These are phyloP conservation scores for Trichogramma dendrolimi DNA, from an alignment of 2,888 invertebrate genomes.

Conservation along the genomic window DNA sequence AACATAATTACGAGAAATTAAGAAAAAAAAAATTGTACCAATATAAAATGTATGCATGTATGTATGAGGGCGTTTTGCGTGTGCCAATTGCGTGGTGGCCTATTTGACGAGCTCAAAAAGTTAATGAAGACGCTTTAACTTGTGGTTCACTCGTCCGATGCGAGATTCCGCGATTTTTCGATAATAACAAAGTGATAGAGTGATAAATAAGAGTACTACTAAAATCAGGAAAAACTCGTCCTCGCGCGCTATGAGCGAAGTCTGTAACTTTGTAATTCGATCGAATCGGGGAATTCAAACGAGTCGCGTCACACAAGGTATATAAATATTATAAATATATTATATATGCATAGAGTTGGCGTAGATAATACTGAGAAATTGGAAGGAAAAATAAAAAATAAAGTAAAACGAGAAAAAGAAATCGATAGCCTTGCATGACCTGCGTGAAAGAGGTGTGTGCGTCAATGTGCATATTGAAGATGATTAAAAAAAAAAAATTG, in stretches of 20 bases:
- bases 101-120: conserved; percentile 15
- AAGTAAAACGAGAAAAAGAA: conserved; percentile 12
- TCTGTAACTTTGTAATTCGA: conserved; percentile 23
- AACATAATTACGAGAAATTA: conserved; percentile 29
- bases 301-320: too few relatives aligned
- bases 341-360: too few relatives aligned
- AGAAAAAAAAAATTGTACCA: conserved; percentile 30
- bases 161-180: conserved; percentile 17
- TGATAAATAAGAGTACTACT: conserved; percentile 10
- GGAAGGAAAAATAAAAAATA: conserved; percentile 5
- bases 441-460: conserved; percentile 18
- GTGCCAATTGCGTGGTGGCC: conserved; percentile 21
- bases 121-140: conserved; percentile 1
- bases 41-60: conserved; percentile 22
- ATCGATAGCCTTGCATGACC: conserved; percentile 27
- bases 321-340: too few relatives aligned
- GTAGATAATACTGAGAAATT: neutral
- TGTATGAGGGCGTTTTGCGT: conserved; percentile 20
- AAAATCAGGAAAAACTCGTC: conserved; percentile 1
- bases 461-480: too few relatives aligned
- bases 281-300: conserved; percentile 10
- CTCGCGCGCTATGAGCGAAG: neutral
- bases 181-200: neutral
- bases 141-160: conserved; percentile 15
- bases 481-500: conserved; percentile 16